phyloP scores from a whole-genome alignment of 1,140 invertebrate species.

The Diachasma alloeum region DNA sequence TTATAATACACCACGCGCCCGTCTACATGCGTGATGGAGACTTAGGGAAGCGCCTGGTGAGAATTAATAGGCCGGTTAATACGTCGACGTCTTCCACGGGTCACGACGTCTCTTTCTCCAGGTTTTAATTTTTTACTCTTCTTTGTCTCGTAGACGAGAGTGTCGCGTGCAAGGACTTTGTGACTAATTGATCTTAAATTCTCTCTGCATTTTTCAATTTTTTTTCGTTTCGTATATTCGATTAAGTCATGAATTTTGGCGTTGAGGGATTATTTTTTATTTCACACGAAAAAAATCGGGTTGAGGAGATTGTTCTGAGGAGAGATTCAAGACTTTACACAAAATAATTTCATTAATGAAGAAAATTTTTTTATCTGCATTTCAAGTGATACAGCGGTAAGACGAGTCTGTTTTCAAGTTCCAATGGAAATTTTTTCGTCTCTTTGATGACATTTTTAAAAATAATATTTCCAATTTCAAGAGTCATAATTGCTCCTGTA shows the following conservation, averaged over 20 bases:
- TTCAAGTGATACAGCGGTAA: too few relatives aligned
- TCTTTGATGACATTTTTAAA: too few relatives aligned
- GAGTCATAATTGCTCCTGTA: too few relatives aligned
- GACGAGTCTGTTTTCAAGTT: too few relatives aligned
- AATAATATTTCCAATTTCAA: too few relatives aligned
- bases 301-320: too few relatives aligned
- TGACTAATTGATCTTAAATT: slow-evolving; percentile 4
- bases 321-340: too few relatives aligned
- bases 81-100: slow-evolving; percentile 29
- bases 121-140: not conserved
- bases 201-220: not conserved
- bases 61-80: slow-evolving; percentile 37
- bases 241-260: not conserved
- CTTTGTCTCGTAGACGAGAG: not conserved
- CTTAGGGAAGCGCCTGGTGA: slow-evolving; percentile 9
- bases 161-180: not conserved
- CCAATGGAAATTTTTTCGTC: too few relatives aligned
- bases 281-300: too few relatives aligned
- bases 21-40: not conserved
- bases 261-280: too few relatives aligned
- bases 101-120: slow-evolving; percentile 28
- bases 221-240: not conserved
- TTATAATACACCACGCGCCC: slow-evolving; percentile 17
- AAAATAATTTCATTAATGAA: too few relatives aligned
- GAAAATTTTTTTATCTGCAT: too few relatives aligned